phyloP scores from a whole-genome alignment of 2,113 vertebrate genomes.

The Seriola quinqueradiata region DNA sequence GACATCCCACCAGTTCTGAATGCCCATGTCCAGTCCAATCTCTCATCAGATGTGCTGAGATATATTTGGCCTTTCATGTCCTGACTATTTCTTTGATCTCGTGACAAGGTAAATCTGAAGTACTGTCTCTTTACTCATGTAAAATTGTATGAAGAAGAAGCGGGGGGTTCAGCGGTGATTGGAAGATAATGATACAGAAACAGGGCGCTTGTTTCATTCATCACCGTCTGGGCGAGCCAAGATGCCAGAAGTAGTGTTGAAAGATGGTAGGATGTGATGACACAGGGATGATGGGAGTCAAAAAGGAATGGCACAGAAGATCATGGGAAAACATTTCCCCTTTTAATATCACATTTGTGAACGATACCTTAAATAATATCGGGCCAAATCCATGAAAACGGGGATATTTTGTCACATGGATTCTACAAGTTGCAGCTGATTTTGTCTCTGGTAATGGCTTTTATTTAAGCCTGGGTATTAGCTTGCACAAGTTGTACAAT shows the following conservation, averaged over 20 bases:
- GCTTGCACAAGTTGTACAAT: too few species aligned
- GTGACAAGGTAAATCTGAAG: background rate
- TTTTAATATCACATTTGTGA: background rate
- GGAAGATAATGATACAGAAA: conserved; percentile 16
- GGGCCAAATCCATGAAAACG: too few species aligned
- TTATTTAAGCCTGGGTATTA: too few species aligned
- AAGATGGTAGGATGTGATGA: conserved; percentile 16
- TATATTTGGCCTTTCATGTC: conserved; percentile 38
- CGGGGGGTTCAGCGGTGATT: background rate
- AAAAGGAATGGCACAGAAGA: conserved; percentile 7
- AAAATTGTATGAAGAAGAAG: background rate
- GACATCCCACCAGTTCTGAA: conserved; percentile 15
- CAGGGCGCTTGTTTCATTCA: conserved; percentile 12
- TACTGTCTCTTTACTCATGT: conserved; percentile 13
- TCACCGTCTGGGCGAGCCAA: background rate
- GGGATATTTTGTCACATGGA: background rate
- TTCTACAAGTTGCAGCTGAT: background rate
- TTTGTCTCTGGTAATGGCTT: background rate
- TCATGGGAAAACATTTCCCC: background rate
- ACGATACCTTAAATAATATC: background rate
- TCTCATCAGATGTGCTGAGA: conserved; percentile 23
- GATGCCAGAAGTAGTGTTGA: conserved; percentile 16
- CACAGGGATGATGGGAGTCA: conserved; percentile 2
- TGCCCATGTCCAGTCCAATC: conserved; percentile 18
- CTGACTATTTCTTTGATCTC: conserved; percentile 27